A percentile compares a stretch with the other conserved stretches of the same genome.
Evolutionary conservation across 2,888 invertebrate species (phyloP).

Genomic region (Habrosyne pyritoides): DNA sequence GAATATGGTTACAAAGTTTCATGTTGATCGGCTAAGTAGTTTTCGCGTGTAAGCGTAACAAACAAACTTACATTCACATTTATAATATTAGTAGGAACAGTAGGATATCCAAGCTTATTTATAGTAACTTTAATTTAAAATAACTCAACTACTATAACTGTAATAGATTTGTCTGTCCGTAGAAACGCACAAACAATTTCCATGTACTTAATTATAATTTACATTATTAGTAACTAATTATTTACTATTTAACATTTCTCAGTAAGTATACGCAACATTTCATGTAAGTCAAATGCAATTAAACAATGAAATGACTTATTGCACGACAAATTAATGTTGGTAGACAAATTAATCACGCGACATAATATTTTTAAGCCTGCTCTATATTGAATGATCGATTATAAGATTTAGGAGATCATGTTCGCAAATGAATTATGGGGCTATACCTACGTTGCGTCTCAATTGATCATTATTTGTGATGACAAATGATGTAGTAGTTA

Average conservation of each 20-base stretch:
- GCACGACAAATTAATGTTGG: conserved; percentile 2
- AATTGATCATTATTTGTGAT: no score
- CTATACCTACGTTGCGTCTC: neutral
- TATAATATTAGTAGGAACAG: no score
- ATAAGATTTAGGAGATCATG: neutral
- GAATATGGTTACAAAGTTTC: no score
- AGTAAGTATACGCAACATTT: neutral
- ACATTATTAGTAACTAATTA: conserved; percentile 3
- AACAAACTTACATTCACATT: no score
- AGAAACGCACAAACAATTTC: neutral
- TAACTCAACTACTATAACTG: no score
- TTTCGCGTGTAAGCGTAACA: no score
- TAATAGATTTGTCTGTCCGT: no score
- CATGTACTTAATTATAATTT: neutral
- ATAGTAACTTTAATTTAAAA: no score
- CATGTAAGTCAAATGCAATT: neutral
- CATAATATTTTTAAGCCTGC: neutral
- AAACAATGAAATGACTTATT: neutral
- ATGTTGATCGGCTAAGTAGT: no score
- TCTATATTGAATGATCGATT: neutral
- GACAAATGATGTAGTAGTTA: no score
- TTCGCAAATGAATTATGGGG: neutral
- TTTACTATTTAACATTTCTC: neutral
- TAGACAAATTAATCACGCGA: neutral
- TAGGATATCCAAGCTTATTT: no score